Evolutionary conservation across 2,888 invertebrate genomes (phyloP), one percentile per base, ranked within the genome.

Genomic region (Hyposoter dolosus): DNA sequence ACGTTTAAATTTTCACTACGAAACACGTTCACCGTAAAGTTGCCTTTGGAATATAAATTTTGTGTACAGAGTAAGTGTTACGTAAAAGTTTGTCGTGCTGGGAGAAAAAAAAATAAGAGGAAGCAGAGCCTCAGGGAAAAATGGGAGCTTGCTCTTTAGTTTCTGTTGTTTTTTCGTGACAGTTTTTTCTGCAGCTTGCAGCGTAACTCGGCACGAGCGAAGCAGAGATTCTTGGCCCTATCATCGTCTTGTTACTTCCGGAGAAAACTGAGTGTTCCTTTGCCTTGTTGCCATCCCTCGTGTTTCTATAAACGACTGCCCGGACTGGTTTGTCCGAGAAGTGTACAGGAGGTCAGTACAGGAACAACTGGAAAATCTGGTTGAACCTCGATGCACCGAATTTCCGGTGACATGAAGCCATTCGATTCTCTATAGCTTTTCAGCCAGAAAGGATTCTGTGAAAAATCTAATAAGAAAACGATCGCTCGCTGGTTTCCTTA

Each of bases 351-450:
- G 47, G 47, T 40, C n/a, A 12, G n/a, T 71, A 15, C 23, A 71
- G 15, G 43, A 32, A 45, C 81, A 40, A 65, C 32, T 65, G 19
- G 69, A 66, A 65, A 76, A 65, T 71, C 53, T 45, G 83, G 84
- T 85, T 84, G 79, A 87, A 88, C 88, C 88, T 88, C 88, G 87
- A 90, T 89, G 88, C 87, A 88, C 88, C 82, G 88, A 88, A 89
- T 89, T 91, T 90, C 89, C 89, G 89, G 88, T 68, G 50, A 78
- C 86, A 84, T 87, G 88, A 88, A 88, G 88, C 15, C 10, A 88
- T 45, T 74, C 56, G 74, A 12, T 19, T 56, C 10, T 1, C 53
- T n/a, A n/a, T n/a, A 5, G 35, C 3, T 50, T 35, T 72, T 3
- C 3, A 66, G n/a, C 32, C n/a, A n/a, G 10, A 9, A 19, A 35